Evolutionary conservation across 2,888 invertebrate species (phyloP), one percentile per base, ranked within the genome.

Genomic region (Drosophila anomelani): DNA sequence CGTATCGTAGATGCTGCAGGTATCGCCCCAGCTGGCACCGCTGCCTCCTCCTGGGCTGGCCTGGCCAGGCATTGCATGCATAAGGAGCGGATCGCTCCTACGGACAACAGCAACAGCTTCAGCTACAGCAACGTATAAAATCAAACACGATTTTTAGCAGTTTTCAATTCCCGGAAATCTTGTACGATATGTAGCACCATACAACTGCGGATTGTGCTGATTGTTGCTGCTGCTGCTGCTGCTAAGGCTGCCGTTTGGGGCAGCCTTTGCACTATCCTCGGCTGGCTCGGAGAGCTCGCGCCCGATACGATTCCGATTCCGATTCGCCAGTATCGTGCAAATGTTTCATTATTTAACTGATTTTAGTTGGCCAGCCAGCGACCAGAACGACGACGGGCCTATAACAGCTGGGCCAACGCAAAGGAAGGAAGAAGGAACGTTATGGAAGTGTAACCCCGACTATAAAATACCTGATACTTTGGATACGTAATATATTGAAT

Each of bases 81-180:
- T 54, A 53, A 66, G 54, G 75, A 66, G 63, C 58, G 36, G 49
- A 63, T 26, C 46, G 15, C 26, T 26, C 36, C 29, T 26, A 32
- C 29, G 57, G 57, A 58, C 59, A 39, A 38, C 57, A 44, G 32
- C 49, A 29, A 38, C 72, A 63, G 61, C 56, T 46, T 17, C 60
- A 46, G 47, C 47, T 6, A 69, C 72, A 62, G 57, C 70, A 78
- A 79, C 62, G 85, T 81, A 87, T 87, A 85, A 85, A 88, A 88
- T 84, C 88, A 88, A 85, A 88, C 88, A 88, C 88, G 88, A 88
- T 90, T 88, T 88, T 88, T 81, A 86, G 87, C 81, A 86, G 87
- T 83, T 86, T 83, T 86, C 80, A 88, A 81, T 88, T 88, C 88
- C 80, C 81, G 90, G 88, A 88, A 88, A 85, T 86, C 78, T 89